These are phyloP conservation scores for Cassiopea xamachana DNA, from an alignment of 30 jellyfish, hydroid and myxozoan genomes.

Conservation along the genomic window DNA sequence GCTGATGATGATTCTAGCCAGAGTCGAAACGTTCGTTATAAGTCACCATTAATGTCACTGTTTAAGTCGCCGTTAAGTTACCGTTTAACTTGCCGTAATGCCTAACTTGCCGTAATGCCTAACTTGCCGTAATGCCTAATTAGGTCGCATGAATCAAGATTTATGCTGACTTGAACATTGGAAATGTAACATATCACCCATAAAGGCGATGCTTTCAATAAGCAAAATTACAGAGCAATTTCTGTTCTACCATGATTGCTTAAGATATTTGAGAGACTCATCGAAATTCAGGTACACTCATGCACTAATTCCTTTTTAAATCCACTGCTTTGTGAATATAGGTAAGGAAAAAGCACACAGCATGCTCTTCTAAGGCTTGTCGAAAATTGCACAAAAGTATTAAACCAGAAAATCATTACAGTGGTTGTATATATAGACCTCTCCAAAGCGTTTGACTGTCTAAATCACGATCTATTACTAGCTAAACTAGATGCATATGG, in stretches of 20 bases:
- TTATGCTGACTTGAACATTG: too few species aligned
- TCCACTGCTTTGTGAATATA: conserved; percentile 1
- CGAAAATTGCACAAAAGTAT: not conserved
- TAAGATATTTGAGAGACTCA: conserved; percentile 24
- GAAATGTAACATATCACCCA: too few species aligned
- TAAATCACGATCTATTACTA: conserved; percentile 3
- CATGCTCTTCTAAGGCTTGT: not conserved
- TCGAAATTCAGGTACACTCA: not conserved
- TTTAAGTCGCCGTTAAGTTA: too few species aligned
- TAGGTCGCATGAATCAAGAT: too few species aligned
- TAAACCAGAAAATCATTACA: not conserved
- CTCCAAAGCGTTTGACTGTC: conserved; percentile 29
- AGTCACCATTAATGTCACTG: too few species aligned
- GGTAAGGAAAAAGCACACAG: conserved; percentile 9
- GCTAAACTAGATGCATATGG: conserved; percentile 48
- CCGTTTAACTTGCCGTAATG: too few species aligned
- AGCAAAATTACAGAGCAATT: conserved; percentile 4
- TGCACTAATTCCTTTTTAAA: conserved; percentile 3
- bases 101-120: too few species aligned
- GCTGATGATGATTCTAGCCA: too few species aligned
- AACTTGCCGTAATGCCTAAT: too few species aligned
- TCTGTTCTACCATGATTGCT: conserved; percentile 11
- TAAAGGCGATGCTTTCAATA: not conserved
- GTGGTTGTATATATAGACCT: conserved; percentile 1
- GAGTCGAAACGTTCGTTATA: too few species aligned